These are phyloP conservation scores for Azemiops feae DNA, from an alignment of 2,113 vertebrate genomes.

Conservation along the genomic window DNA sequence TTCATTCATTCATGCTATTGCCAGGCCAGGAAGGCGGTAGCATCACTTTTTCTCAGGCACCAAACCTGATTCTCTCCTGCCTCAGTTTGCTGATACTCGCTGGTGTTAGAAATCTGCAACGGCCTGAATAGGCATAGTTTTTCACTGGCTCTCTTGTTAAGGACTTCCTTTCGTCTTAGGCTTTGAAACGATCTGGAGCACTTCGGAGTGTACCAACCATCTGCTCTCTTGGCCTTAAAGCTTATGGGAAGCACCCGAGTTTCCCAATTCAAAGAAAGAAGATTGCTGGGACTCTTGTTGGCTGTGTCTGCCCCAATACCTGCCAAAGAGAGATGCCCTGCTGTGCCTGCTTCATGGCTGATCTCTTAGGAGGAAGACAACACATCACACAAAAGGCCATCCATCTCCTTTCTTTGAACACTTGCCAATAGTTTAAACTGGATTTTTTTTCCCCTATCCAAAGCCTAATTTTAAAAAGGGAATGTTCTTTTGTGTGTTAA, in stretches of 20 bases:
- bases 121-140: slow-evolving; percentile 13
- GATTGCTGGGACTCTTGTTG: not conserved
- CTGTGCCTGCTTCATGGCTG: not conserved
- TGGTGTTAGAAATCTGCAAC: not conserved
- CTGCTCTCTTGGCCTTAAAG: slow-evolving; percentile 40
- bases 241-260: not conserved
- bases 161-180: slow-evolving; percentile 3
- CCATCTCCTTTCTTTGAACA: not conserved
- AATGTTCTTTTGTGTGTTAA: slow-evolving; percentile 62
- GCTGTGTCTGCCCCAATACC: not conserved
- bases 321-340: not conserved
- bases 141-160: slow-evolving; percentile 21
- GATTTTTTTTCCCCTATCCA: slow-evolving; percentile 34
- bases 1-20: not conserved
- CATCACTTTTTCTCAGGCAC: not conserved
- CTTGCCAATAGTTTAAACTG: slow-evolving; percentile 34
- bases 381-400: not conserved
- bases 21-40: not conserved
- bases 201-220: slow-evolving; percentile 36
- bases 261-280: not conserved
- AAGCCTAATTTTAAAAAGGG: slow-evolving; percentile 60
- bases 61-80: not conserved
- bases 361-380: not conserved
- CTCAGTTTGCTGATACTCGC: not conserved
- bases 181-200: slow-evolving; percentile 21